A percentile compares a stretch with the other conserved stretches of the same genome.
These are phyloP conservation scores for Phortica okadai DNA, from an alignment of 2,888 invertebrate genomes.

Conservation along the genomic window DNA sequence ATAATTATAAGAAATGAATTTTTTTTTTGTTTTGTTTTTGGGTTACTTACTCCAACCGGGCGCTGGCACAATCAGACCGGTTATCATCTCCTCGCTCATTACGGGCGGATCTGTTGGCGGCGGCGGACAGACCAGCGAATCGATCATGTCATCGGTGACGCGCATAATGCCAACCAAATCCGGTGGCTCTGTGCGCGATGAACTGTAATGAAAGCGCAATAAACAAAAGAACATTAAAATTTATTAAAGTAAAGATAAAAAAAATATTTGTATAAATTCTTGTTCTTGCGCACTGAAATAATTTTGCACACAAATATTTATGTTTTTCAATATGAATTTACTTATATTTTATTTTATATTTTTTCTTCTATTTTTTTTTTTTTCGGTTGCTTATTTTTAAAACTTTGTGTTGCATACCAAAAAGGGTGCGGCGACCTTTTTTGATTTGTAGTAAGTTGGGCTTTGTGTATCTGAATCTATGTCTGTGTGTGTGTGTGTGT, in stretches of 20 bases:
- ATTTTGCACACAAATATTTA: not conserved
- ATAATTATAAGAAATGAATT: not conserved
- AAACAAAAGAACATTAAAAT: conserved; percentile 44
- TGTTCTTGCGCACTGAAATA: conserved; percentile 22
- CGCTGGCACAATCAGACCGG: conserved; percentile 96
- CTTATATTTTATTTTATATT: not conserved
- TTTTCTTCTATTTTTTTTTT: not conserved
- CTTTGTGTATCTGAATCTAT: not conserved
- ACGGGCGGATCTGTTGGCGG: conserved; percentile 95
- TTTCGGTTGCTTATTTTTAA: not conserved
- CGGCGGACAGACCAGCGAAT: conserved; percentile 96
- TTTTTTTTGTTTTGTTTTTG: not conserved
- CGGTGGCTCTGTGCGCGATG: conserved; percentile 88
- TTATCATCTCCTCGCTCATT: conserved; percentile 97
- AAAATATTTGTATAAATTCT: not conserved
- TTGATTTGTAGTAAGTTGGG: conserved; percentile 2
- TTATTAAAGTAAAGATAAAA: conserved; percentile 37
- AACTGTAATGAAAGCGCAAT: conserved; percentile 76
- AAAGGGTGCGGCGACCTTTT: conserved; percentile 30
- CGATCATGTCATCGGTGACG: conserved; percentile 96
- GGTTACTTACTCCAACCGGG: conserved; percentile 92
- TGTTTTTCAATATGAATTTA: conserved; percentile 17
- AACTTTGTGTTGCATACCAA: conserved; percentile 5
- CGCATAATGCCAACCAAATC: conserved; percentile 87
- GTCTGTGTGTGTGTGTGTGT: no score